phyloP scores from a whole-genome alignment of 2,888 invertebrate genomes.

The Tipula vernalis region DNA sequence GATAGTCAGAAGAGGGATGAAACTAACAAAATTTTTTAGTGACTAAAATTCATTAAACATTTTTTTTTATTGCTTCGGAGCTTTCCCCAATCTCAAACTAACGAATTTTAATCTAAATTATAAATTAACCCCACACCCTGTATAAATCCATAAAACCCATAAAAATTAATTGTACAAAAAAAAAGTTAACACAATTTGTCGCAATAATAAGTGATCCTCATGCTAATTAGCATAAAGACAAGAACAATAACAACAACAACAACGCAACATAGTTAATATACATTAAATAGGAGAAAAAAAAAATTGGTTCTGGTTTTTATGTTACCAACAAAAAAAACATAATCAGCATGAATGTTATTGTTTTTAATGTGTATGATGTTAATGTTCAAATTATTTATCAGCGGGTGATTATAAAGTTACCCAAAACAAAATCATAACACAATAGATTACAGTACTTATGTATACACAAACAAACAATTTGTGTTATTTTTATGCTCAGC shows the following conservation, averaged over 20 bases:
- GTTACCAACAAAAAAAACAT: not conserved
- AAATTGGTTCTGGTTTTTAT: not conserved
- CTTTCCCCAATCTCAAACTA: no score
- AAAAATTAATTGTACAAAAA: not conserved
- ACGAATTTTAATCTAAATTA: no score
- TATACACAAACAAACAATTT: not conserved
- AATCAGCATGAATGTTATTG: slow-evolving; percentile 4
- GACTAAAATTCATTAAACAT: no score
- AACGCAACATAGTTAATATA: not conserved
- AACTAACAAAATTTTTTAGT: no score
- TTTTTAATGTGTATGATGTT: not conserved
- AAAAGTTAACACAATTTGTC: not conserved
- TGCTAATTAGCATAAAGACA: not conserved
- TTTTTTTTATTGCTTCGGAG: no score
- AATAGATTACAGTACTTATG: not conserved
- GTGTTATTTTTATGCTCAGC: not conserved
- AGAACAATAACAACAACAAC: not conserved
- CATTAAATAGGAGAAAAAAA: not conserved
- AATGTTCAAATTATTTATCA: slow-evolving; percentile 4
- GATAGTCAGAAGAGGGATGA: no score
- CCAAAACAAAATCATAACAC: not conserved
- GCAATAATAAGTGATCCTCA: not conserved
- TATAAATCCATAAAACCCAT: not conserved
- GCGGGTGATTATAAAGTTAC: not conserved
- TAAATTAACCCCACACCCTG: no score